Percentiles rank a stretch among this genome's conserved stretches.
These are phyloP conservation scores for Chaenogobius annularis DNA, from an alignment of 2,113 vertebrate species.

Conservation along the genomic window DNA sequence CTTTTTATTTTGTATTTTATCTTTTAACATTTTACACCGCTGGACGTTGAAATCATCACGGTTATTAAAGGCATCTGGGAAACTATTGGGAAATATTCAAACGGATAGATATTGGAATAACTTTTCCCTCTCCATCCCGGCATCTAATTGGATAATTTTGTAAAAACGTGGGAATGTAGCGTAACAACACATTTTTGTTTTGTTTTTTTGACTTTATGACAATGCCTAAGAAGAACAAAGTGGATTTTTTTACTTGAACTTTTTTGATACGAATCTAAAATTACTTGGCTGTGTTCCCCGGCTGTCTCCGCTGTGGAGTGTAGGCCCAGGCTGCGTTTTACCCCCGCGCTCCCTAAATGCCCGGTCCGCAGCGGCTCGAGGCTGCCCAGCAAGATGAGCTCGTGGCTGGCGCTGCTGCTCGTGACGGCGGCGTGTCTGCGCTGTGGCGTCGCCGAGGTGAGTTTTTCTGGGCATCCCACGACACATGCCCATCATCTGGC, in stretches of 20 bases:
- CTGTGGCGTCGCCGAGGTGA: constrained; percentile 72
- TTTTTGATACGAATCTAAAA: not conserved
- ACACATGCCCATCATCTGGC: not conserved
- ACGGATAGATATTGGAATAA: constrained; percentile 28
- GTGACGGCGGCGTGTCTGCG: constrained; percentile 71
- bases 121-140: constrained; percentile 5
- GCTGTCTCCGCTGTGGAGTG: constrained; percentile 34
- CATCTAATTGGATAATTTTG: constrained; percentile 19
- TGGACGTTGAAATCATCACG: constrained; percentile 31
- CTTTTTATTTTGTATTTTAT: not conserved
- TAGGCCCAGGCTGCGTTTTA: constrained; percentile 42
- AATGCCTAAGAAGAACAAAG: not conserved
- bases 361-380: constrained; percentile 72
- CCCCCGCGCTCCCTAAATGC: constrained; percentile 78
- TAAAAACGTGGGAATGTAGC: constrained; percentile 1
- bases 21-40: constrained; percentile 1
- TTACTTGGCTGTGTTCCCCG: constrained; percentile 6
- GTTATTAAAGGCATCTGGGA: constrained; percentile 23
- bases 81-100: constrained; percentile 22
- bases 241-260: constrained; percentile 6
- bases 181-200: not conserved
- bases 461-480: constrained; percentile 24
- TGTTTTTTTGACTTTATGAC: not conserved
- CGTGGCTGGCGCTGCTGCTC: constrained; percentile 77
- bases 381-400: constrained; percentile 80